Conservation (phyloP, 2,797 vertebrate genomes). For the Sus cebifrons region DNA sequence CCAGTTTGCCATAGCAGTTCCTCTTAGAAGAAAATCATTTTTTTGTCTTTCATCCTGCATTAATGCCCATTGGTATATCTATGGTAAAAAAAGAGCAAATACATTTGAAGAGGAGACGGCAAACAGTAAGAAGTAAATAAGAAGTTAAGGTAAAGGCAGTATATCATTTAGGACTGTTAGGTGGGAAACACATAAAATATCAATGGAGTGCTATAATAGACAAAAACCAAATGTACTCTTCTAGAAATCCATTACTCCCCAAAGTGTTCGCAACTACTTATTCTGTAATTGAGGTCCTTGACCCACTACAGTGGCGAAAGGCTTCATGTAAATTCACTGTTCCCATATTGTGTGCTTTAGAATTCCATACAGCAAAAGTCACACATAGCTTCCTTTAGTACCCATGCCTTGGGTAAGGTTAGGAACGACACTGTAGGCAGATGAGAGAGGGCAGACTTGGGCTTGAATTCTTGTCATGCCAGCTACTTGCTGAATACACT, state of each 20-base stretch:
- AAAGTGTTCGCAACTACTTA: slow-evolving; percentile 38
- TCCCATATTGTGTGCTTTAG: background rate
- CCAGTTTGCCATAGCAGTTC: background rate
- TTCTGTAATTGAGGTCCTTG: background rate
- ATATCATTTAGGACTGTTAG: background rate
- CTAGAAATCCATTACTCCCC: slow-evolving; percentile 10
- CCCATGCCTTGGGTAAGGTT: background rate
- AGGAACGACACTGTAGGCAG: background rate
- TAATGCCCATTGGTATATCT: background rate
- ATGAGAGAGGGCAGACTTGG: background rate
- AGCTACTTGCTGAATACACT: background rate
- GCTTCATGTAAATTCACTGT: background rate
- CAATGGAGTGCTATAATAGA: background rate
- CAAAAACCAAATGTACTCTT: background rate
- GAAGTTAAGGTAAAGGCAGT: background rate
- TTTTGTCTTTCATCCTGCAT: background rate
- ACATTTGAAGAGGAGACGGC: background rate
- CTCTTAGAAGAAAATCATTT: slow-evolving; percentile 20
- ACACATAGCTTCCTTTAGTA: background rate
- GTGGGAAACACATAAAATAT: background rate
- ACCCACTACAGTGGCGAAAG: background rate
- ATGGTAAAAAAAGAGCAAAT: background rate
- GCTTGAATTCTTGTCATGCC: background rate
- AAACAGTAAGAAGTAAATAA: background rate
- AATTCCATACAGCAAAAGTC: background rate